These are phyloP conservation scores for Oxystoma pomonae DNA, from an alignment of 2,888 invertebrate genomes.

Conservation along the genomic window DNA sequence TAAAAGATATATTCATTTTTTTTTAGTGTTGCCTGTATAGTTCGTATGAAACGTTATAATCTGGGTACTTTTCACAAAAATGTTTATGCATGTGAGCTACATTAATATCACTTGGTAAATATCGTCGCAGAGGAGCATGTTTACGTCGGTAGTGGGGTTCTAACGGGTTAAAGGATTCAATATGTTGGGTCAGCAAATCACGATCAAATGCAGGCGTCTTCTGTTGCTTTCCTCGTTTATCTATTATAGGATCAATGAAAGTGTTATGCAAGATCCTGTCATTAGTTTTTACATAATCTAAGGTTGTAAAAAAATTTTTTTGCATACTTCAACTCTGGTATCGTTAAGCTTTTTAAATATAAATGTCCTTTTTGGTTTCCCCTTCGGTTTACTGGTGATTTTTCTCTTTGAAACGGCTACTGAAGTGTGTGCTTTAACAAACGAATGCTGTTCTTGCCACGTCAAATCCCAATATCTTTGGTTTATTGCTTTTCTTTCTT, in stretches of 20 bases:
- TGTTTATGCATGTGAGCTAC: conserved; percentile 1
- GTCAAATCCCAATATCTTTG: neutral
- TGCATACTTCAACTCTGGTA: neutral
- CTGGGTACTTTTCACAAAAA: conserved; percentile 4
- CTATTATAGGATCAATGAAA: conserved; percentile 1
- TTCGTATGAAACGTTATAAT: neutral
- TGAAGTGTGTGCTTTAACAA: conserved; percentile 1
- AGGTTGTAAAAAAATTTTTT: neutral
- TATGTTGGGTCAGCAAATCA: conserved; percentile 2
- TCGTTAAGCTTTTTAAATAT: neutral
- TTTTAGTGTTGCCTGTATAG: neutral
- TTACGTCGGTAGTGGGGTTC: conserved; percentile 1
- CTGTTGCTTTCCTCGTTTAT: conserved; percentile 5
- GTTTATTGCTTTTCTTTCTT: neutral
- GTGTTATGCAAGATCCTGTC: conserved; percentile 2
- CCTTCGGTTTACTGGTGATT: neutral
- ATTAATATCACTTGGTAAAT: conserved; percentile 1
- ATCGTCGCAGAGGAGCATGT: conserved; percentile 2
- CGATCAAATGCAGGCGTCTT: conserved; percentile 5
- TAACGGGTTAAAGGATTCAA: conserved; percentile 1
- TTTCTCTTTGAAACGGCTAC: conserved; percentile 2
- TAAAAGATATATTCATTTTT: neutral
- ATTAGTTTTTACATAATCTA: conserved; percentile 4
- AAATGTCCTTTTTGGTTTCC: conserved; percentile 1
- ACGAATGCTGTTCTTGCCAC: conserved; percentile 3